These are phyloP conservation scores for Odontamblyopus lacepedii DNA, from an alignment of 2,797 vertebrate species.

Conservation along the genomic window DNA sequence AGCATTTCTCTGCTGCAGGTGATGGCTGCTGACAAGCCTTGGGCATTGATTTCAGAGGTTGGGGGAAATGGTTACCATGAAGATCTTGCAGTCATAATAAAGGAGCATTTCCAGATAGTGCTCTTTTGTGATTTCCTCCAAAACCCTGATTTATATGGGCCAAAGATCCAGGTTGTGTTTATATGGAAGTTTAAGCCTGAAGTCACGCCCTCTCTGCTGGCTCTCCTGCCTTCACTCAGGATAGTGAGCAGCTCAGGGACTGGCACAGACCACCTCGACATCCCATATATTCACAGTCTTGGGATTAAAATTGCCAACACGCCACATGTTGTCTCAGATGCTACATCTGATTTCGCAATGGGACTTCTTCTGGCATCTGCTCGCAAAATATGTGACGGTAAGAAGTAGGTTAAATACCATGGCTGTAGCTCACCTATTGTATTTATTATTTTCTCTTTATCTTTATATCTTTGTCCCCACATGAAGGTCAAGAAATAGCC, in stretches of 20 bases:
- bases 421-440: background rate
- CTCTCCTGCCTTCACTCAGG: conserved; percentile 71
- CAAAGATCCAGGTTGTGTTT: conserved; percentile 75
- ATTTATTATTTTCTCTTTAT: background rate
- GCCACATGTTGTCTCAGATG: conserved; percentile 62
- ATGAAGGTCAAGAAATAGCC: conserved; percentile 44
- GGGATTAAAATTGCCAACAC: conserved; percentile 77
- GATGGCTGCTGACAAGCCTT: conserved; percentile 69
- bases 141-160: conserved; percentile 64
- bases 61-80: conserved; percentile 45
- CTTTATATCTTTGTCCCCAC: background rate
- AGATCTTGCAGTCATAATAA: conserved; percentile 60
- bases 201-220: conserved; percentile 63
- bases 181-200: conserved; percentile 60
- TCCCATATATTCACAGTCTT: conserved; percentile 67
- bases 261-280: conserved; percentile 78
- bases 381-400: conserved; percentile 44
- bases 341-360: conserved; percentile 71
- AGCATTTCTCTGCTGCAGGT: conserved; percentile 14
- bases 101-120: conserved; percentile 72
- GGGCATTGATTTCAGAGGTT: conserved; percentile 68
- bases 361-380: conserved; percentile 52
- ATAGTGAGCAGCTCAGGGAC: conserved; percentile 69
- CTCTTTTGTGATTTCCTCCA: conserved; percentile 73
- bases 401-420: background rate